A percentile compares a stretch with the other conserved stretches of the same genome.
These are phyloP conservation scores for Raja brachyura DNA, from an alignment of 2,113 vertebrate species.

Conservation along the genomic window DNA sequence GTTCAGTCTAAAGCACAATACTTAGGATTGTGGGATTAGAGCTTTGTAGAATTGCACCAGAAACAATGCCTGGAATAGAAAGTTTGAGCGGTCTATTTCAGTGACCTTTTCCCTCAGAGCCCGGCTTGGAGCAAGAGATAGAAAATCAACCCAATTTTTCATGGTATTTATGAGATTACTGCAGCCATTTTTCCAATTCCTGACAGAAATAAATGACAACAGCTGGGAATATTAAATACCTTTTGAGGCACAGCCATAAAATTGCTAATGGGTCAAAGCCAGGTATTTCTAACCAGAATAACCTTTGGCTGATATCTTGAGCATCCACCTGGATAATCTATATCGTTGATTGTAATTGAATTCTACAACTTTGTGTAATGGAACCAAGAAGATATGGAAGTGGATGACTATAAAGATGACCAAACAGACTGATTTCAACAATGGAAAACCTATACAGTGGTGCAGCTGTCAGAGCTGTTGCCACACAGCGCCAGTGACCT, in stretches of 20 bases:
- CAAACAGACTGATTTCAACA: neutral
- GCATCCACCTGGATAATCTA: neutral
- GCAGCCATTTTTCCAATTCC: neutral
- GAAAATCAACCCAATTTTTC: neutral
- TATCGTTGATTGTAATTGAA: neutral
- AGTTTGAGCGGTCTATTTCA: neutral
- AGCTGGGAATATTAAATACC: neutral
- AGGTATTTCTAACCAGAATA: neutral
- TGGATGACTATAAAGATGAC: neutral
- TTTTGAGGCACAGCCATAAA: neutral
- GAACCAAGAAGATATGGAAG: constrained; percentile 3
- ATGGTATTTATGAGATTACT: neutral
- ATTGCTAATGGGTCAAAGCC: neutral
- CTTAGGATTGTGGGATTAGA: neutral
- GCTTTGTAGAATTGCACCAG: neutral
- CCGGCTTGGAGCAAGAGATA: neutral
- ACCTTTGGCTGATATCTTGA: neutral
- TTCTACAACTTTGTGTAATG: neutral
- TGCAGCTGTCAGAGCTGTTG: too few relatives aligned
- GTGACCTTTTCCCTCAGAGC: neutral
- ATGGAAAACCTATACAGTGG: neutral
- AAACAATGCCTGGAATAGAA: neutral
- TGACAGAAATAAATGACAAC: neutral
- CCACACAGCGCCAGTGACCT: too few relatives aligned
- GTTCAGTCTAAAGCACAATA: neutral